These are phyloP conservation scores for Huso huso DNA, from an alignment of 2,797 vertebrate genomes.

Conservation along the genomic window DNA sequence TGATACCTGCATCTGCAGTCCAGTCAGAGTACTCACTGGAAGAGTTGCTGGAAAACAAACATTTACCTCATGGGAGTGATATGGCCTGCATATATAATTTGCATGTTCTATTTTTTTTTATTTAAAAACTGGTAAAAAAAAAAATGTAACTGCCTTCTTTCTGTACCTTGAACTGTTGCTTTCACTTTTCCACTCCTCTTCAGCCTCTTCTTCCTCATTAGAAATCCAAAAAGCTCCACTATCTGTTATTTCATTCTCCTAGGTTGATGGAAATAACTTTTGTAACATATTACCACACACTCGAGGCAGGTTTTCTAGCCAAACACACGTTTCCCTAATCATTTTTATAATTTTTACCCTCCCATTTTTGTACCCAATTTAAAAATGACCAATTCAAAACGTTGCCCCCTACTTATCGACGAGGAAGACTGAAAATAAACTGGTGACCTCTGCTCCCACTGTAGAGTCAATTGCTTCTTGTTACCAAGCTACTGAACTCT, in stretches of 20 bases:
- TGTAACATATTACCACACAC: no score
- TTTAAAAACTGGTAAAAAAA: neutral
- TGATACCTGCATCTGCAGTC: slow-evolving; percentile 87
- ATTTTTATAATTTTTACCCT: no score
- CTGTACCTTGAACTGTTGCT: slow-evolving; percentile 77
- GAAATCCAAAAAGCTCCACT: slow-evolving; percentile 58
- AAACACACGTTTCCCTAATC: no score
- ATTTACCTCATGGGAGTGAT: slow-evolving; percentile 4
- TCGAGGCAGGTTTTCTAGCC: no score
- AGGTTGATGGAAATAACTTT: slow-evolving; percentile 2
- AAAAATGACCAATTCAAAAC: no score
- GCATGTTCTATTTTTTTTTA: neutral
- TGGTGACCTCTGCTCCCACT: no score
- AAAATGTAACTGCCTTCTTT: neutral
- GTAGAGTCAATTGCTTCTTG: no score
- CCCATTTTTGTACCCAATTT: no score
- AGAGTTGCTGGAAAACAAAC: slow-evolving; percentile 58
- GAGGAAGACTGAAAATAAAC: no score
- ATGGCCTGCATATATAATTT: neutral
- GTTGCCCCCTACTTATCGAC: no score
- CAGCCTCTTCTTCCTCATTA: slow-evolving; percentile 64
- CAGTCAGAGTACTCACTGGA: slow-evolving; percentile 91
- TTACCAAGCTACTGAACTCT: no score
- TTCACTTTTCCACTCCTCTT: slow-evolving; percentile 78
- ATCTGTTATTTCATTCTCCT: slow-evolving; percentile 62